phyloP scores from a whole-genome alignment of 1,140 invertebrate species.

The Drosophila nigrodunni region DNA sequence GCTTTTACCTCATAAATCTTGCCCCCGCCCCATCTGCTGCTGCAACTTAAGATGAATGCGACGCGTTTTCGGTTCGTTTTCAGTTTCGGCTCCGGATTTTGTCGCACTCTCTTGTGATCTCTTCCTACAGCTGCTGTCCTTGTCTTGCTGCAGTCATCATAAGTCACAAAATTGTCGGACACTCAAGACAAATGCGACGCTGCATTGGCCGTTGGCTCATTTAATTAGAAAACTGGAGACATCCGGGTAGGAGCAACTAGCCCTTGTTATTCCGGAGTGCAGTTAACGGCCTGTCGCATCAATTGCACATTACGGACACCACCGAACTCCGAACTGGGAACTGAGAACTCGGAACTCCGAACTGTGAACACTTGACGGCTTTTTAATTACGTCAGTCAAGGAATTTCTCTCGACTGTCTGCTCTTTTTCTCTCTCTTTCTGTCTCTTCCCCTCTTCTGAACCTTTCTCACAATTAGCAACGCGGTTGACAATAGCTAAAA shows the following conservation, averaged over 20 bases:
- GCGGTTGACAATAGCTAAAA: constrained; percentile 46
- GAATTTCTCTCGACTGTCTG: constrained; percentile 11
- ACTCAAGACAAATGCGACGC: constrained; percentile 79
- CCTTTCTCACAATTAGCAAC: constrained; percentile 64
- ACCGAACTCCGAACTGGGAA: constrained; percentile 41
- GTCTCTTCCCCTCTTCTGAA: neutral
- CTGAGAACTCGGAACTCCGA: neutral
- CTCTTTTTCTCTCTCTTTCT: constrained; percentile 9
- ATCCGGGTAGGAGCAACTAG: constrained; percentile 18
- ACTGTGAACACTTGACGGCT: constrained; percentile 61
- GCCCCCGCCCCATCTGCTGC: constrained; percentile 8
- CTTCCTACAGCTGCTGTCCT: neutral
- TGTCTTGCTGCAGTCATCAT: constrained; percentile 66
- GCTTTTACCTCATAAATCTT: constrained; percentile 81
- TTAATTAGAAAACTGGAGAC: constrained; percentile 74
- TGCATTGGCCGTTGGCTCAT: constrained; percentile 65
- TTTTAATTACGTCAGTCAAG: constrained; percentile 77
- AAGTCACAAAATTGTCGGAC: constrained; percentile 77
- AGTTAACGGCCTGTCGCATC: constrained; percentile 71
- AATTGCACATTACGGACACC: constrained; percentile 75
- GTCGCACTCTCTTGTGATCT: constrained; percentile 23
- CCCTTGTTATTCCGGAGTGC: constrained; percentile 24
- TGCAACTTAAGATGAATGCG: constrained; percentile 37
- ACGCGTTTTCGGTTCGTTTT: constrained; percentile 14
- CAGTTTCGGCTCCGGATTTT: neutral